Evolutionary conservation across 2,797 vertebrate species (phyloP).

Genomic region (Hypotaenidia philippensis): DNA sequence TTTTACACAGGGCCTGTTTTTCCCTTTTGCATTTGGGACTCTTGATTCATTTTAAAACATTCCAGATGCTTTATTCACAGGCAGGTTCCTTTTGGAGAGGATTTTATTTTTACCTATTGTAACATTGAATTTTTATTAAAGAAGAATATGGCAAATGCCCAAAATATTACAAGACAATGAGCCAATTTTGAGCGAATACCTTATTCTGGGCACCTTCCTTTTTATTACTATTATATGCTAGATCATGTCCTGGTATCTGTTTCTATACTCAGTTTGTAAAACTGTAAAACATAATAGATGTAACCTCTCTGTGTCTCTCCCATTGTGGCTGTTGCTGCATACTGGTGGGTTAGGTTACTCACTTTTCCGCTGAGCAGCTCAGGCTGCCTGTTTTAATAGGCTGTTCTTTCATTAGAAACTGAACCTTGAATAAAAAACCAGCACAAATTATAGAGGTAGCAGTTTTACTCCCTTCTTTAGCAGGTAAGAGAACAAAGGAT

Average conservation of each 20-base stretch:
- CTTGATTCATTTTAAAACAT: conserved; percentile 33
- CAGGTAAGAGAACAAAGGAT: neutral
- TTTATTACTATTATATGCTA: conserved; percentile 30
- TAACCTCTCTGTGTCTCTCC: conserved; percentile 60
- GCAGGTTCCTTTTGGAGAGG: conserved; percentile 7
- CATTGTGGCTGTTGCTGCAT: conserved; percentile 21
- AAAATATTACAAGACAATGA: conserved; percentile 6
- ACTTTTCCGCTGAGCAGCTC: conserved; percentile 5
- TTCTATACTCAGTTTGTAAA: conserved; percentile 44
- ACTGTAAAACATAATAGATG: conserved; percentile 54
- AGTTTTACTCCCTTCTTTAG: neutral
- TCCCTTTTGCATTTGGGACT: neutral
- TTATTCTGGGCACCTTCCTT: conserved; percentile 31
- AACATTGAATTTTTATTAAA: conserved; percentile 42
- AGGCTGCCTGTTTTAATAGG: conserved; percentile 33
- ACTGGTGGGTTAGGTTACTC: conserved; percentile 41
- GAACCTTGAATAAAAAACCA: neutral
- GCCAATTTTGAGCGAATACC: neutral
- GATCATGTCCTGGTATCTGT: conserved; percentile 52
- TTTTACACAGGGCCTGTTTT: neutral
- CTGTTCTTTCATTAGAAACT: neutral
- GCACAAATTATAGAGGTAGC: neutral
- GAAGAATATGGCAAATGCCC: neutral
- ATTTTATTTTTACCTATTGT: neutral
- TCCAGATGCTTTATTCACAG: conserved; percentile 47